Evolutionary conservation across 1,140 invertebrate genomes (phyloP).

Genomic region (Lepeophtheirus salmonis): DNA sequence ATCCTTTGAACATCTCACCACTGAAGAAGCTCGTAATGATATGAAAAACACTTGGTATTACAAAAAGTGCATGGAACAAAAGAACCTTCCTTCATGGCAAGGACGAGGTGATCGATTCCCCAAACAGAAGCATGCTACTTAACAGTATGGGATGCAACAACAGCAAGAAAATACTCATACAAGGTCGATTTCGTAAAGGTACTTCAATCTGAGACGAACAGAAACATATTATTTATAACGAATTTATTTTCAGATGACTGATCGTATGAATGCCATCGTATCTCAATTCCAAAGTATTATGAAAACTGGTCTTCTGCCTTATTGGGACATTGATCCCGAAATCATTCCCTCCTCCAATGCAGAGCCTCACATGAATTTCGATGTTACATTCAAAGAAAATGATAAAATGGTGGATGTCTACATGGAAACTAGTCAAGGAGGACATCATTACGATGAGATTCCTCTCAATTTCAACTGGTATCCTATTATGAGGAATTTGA

Average conservation of each 20-base stretch:
- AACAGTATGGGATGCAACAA: conserved; percentile 19
- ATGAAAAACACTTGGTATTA: conserved; percentile 11
- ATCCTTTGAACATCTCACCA: conserved; percentile 1
- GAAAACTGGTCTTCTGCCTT: conserved; percentile 19
- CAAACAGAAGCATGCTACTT: conserved; percentile 19
- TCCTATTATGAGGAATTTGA: conserved; percentile 3
- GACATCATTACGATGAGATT: conserved; percentile 20
- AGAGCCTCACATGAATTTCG: conserved; percentile 18
- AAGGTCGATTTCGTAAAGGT: conserved; percentile 17
- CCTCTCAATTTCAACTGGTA: conserved; percentile 5
- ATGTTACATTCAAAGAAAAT: conserved; percentile 19
- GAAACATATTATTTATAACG: neutral
- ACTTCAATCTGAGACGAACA: too few relatives aligned
- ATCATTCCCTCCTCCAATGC: neutral
- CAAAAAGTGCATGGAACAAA: conserved; percentile 12
- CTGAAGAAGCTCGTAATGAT: neutral
- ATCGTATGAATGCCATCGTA: conserved; percentile 17
- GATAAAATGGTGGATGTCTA: conserved; percentile 19
- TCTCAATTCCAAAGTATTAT: conserved; percentile 16
- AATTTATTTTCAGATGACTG: conserved; percentile 13
- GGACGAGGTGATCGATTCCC: neutral
- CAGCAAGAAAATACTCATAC: conserved; percentile 18
- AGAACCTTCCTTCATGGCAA: neutral
- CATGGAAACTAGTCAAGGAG: conserved; percentile 19
- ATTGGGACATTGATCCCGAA: conserved; percentile 20